Conservation (phyloP, 2,797 vertebrate species). For the Potorous gilbertii region DNA sequence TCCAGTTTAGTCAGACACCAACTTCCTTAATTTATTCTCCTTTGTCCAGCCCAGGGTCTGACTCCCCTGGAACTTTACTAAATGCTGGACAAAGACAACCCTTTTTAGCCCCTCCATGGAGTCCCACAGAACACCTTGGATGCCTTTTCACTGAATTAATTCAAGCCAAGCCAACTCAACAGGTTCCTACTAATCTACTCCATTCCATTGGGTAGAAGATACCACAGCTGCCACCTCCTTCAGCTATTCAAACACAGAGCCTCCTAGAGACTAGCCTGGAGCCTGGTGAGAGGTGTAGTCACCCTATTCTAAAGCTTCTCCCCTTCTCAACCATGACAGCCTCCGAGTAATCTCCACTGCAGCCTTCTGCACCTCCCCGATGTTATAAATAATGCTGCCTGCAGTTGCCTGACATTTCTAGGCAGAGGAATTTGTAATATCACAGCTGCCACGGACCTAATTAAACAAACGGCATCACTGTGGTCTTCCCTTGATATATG, state of each 20-base stretch:
- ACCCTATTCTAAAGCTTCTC: rapidly evolving
- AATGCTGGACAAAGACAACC: background rate
- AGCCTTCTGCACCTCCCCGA: background rate
- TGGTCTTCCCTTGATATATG: background rate
- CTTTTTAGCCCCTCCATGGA: background rate
- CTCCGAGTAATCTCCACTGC: background rate
- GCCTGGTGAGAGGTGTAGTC: background rate
- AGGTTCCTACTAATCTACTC: background rate
- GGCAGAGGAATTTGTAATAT: background rate
- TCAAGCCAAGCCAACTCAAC: background rate
- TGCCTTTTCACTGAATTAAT: background rate
- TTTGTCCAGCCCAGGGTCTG: background rate
- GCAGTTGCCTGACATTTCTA: background rate
- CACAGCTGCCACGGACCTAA: background rate
- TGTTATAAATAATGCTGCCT: constrained; percentile 3
- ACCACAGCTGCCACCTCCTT: background rate
- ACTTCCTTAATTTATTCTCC: background rate
- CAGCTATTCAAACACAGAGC: background rate
- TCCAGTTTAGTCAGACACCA: background rate
- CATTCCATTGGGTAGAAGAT: background rate
- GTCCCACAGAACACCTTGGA: background rate
- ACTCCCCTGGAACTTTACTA: background rate
- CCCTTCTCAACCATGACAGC: background rate
- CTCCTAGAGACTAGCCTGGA: background rate
- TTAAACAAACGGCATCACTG: background rate